Percentiles rank a stretch among this genome's conserved stretches.
phyloP scores from a whole-genome alignment of 2,113 vertebrate species.

The Centropus bengalensis region DNA sequence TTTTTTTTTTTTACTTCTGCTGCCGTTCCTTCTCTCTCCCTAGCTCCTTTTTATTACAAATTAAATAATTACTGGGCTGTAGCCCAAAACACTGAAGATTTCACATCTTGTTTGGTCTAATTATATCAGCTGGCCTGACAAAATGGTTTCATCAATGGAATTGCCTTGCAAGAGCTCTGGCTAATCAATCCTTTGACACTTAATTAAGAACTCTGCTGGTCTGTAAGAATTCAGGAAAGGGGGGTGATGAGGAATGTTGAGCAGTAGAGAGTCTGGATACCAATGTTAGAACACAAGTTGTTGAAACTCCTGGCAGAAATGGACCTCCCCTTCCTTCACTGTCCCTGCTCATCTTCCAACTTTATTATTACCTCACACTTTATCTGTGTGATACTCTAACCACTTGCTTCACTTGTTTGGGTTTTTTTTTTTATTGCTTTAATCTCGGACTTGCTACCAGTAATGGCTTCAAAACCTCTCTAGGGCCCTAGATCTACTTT shows the following conservation, averaged over 20 bases:
- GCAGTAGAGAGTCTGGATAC: not conserved
- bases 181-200: constrained; percentile 80
- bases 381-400: not conserved
- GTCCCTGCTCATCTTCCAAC: not conserved
- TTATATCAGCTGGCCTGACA: constrained; percentile 73
- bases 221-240: constrained; percentile 50
- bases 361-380: constrained; percentile 49
- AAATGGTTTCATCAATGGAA: constrained; percentile 78
- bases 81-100: constrained; percentile 74
- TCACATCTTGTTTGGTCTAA: constrained; percentile 77
- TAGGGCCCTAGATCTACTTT: constrained; percentile 53
- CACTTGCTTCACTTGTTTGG: not conserved
- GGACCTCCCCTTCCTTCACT: not conserved
- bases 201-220: constrained; percentile 73
- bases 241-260: not conserved
- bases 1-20: not conserved
- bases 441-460: constrained; percentile 43
- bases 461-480: constrained; percentile 61
- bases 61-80: constrained; percentile 70
- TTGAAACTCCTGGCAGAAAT: constrained; percentile 29
- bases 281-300: not conserved
- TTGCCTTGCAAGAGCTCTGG: constrained; percentile 52
- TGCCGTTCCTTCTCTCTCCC: not conserved
- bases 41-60: constrained; percentile 61
- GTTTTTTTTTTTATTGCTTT: constrained; percentile 40